Evolutionary conservation across 2,888 invertebrate genomes (phyloP).

Genomic region (Horisme vitalbata): DNA sequence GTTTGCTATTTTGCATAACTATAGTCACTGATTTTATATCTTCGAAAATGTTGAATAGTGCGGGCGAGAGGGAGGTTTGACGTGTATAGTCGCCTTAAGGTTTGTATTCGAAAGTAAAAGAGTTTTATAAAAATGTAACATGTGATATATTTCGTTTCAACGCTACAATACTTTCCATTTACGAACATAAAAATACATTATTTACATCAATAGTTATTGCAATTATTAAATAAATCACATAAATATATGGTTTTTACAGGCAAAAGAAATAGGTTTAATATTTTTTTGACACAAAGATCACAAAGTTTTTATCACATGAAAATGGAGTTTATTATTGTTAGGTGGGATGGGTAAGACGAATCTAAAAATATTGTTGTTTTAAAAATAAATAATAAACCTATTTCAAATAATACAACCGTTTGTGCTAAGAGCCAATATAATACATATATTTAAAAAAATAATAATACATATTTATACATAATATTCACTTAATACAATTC

Average conservation of each 20-base stretch:
- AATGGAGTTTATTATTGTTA: constrained; percentile 3
- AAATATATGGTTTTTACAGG: constrained; percentile 25
- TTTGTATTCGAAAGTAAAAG: constrained; percentile 4
- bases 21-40: no score
- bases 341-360: constrained; percentile 5
- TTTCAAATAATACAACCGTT: constrained; percentile 14
- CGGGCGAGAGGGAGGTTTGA: no score
- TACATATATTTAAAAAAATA: not conserved
- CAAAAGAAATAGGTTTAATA: constrained; percentile 3
- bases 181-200: constrained; percentile 57
- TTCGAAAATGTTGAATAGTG: no score
- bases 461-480: not conserved
- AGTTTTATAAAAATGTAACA: constrained; percentile 52
- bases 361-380: constrained; percentile 9
- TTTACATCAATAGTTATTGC: constrained; percentile 64
- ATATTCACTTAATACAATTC: no score
- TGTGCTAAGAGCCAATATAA: constrained; percentile 16
- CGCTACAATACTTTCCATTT: constrained; percentile 59
- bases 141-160: constrained; percentile 72
- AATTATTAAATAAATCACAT: constrained; percentile 67
- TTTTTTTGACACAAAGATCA: constrained; percentile 12
- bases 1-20: no score
- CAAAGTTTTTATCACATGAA: constrained; percentile 6
- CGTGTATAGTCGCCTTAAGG: no score
- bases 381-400: constrained; percentile 3